These are phyloP conservation scores for Clinocottus analis DNA, from an alignment of 2,113 vertebrate genomes.

Conservation along the genomic window DNA sequence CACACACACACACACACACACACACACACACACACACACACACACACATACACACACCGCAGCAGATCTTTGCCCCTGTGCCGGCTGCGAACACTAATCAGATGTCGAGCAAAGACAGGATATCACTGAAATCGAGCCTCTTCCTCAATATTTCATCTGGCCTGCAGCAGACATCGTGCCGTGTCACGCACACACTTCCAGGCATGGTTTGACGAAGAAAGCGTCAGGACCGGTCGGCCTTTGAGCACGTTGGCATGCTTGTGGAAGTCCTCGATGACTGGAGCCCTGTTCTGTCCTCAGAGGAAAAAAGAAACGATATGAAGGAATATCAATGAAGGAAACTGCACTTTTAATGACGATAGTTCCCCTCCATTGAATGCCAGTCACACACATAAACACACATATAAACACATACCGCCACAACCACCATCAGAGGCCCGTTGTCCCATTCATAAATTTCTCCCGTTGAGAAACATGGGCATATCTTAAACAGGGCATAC, in stretches of 20 bases:
- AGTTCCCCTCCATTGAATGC: slow-evolving; percentile 7
- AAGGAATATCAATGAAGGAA: neutral
- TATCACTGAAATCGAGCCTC: slow-evolving; percentile 69
- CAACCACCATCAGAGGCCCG: slow-evolving; percentile 49
- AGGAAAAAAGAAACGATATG: neutral
- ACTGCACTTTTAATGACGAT: neutral
- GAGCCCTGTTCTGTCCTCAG: neutral
- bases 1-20: slow-evolving; percentile 27
- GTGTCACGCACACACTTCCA: slow-evolving; percentile 61
- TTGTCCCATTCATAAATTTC: slow-evolving; percentile 81
- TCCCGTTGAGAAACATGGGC: slow-evolving; percentile 72
- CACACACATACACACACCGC: slow-evolving; percentile 25
- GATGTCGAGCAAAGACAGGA: slow-evolving; percentile 69
- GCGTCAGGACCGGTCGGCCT: slow-evolving; percentile 17
- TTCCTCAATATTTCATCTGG: slow-evolving; percentile 81
- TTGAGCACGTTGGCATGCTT: neutral
- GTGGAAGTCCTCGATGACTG: neutral
- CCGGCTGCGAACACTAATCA: slow-evolving; percentile 50
- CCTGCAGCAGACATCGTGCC: slow-evolving; percentile 71
- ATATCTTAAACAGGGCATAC: slow-evolving; percentile 68
- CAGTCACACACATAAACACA: slow-evolving; percentile 51
- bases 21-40: slow-evolving; percentile 45
- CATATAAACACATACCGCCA: slow-evolving; percentile 54
- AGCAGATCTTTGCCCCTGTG: slow-evolving; percentile 11
- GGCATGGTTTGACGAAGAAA: slow-evolving; percentile 43